Evolutionary conservation across 1,140 invertebrate species (phyloP), one percentile per base, ranked within the genome.

Genomic region (Mycetomoellerius zeteki): DNA sequence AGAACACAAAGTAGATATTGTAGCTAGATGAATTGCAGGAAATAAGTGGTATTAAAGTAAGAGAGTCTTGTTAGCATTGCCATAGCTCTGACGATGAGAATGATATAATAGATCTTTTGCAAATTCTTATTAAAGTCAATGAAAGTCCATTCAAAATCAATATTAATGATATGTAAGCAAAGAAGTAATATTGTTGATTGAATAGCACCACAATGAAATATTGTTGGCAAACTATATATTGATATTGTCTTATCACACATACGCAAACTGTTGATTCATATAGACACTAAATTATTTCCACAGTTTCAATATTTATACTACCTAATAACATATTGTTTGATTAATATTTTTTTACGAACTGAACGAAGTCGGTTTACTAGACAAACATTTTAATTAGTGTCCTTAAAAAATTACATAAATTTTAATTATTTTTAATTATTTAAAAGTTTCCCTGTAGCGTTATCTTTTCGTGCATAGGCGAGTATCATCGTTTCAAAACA

Each of bases 141-240:
- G 8, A 73, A 52, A 24, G 19, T 52, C 16, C 27, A 76, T 60
- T 43, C n/a, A 37, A 19, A 24, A 14, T 62, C 56, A 67, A 37
- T 67, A 78, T 78, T 21, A 67, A 67, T 67, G 76, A 78, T 30
- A 30, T 30, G 37, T n/a, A 64, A 30, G n/a, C 58, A 14, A 56
- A 56, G 6, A 8, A 56, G 52, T 67, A 60, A 43, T 10, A n/a
- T 33, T 24, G 60, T 19, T 78, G 60, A 78, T 64, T 64, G 62
- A 78, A 78, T 78, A 52, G 7, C n/a, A n/a, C n/a, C n/a, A n/a
- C n/a, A n/a, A n/a, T n/a, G n/a, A n/a, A n/a, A n/a, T n/a, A n/a
- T n/a, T n/a, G n/a, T 78, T 65, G 10, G 6, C 10, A 67, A 78
- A 52, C 52, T 64, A 19, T 12, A 73, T 54, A 54, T 27, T 30